A percentile compares a stretch with the other conserved stretches of the same genome.
Evolutionary conservation across 2,888 invertebrate species (phyloP).

Genomic region (Xestobium rufovillosum): DNA sequence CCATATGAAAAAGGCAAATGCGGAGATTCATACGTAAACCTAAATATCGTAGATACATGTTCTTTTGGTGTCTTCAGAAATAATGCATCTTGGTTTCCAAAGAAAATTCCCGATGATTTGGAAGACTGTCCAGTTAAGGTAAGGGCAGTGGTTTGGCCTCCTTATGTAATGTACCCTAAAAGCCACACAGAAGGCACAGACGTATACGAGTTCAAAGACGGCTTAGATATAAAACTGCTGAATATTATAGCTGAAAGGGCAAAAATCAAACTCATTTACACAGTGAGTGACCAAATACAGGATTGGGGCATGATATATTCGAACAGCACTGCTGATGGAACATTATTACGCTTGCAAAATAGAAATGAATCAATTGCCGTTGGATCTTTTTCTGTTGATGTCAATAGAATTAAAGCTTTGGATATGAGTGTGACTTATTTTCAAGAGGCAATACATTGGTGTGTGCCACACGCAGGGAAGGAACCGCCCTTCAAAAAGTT

Average conservation of each 20-base stretch:
- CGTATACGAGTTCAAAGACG: constrained; percentile 3
- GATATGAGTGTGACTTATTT: constrained; percentile 22
- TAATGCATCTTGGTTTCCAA: constrained; percentile 14
- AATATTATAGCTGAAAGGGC: constrained; percentile 12
- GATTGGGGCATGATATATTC: constrained; percentile 13
- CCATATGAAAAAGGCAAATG: constrained; percentile 13
- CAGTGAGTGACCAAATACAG: background rate
- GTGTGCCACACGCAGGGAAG: constrained; percentile 18
- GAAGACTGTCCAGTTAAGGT: constrained; percentile 22
- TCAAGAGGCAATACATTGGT: constrained; percentile 20
- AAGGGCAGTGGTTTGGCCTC: constrained; percentile 21
- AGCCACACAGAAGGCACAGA: constrained; percentile 7
- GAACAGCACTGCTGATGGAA: constrained; percentile 18
- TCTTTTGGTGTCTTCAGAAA: constrained; percentile 7
- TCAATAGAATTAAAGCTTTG: constrained; percentile 12
- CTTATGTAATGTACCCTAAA: constrained; percentile 21
- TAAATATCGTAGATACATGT: constrained; percentile 13
- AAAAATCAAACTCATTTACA: constrained; percentile 6
- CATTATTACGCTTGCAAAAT: background rate
- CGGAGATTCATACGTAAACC: constrained; percentile 9
- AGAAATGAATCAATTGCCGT: constrained; percentile 2
- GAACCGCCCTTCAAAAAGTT: background rate
- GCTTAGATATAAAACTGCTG: constrained; percentile 11
- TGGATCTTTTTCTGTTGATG: background rate
- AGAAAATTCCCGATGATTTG: constrained; percentile 21